phyloP scores from a whole-genome alignment of 2,888 invertebrate species.

The Phalera bucephala region DNA sequence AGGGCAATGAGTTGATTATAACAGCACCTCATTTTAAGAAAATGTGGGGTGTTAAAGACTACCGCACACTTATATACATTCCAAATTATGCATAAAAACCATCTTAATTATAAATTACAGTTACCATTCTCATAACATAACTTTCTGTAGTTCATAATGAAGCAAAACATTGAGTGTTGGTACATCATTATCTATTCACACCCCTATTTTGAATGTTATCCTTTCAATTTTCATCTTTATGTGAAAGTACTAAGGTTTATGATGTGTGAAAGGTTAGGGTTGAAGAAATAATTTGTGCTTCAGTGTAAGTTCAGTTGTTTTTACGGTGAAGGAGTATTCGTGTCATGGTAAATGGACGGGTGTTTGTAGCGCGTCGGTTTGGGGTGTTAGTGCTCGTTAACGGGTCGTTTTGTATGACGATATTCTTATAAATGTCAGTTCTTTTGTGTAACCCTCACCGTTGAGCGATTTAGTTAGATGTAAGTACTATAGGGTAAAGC shows the following conservation, averaged over 20 bases:
- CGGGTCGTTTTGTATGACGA: constrained; percentile 8
- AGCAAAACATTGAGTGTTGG: constrained; percentile 46
- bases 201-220: constrained; percentile 32
- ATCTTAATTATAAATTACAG: background rate
- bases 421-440: background rate
- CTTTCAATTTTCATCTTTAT: constrained; percentile 10
- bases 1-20: too few species aligned
- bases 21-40: too few species aligned
- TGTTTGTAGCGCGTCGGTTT: constrained; percentile 16
- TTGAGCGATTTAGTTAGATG: too few species aligned
- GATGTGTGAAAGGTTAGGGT: background rate
- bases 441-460: background rate
- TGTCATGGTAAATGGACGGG: constrained; percentile 29
- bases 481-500: too few species aligned
- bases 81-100: too few species aligned
- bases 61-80: background rate
- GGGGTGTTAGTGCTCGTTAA: constrained; percentile 15
- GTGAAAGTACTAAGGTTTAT: background rate
- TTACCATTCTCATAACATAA: constrained; percentile 4
- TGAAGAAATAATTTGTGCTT: constrained; percentile 39
- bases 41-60: too few species aligned
- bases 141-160: constrained; percentile 27
- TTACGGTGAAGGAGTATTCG: constrained; percentile 47
- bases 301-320: constrained; percentile 48
- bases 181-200: constrained; percentile 57